Evolutionary conservation across 2,888 invertebrate species (phyloP).

Genomic region (Eupithecia insigniata): DNA sequence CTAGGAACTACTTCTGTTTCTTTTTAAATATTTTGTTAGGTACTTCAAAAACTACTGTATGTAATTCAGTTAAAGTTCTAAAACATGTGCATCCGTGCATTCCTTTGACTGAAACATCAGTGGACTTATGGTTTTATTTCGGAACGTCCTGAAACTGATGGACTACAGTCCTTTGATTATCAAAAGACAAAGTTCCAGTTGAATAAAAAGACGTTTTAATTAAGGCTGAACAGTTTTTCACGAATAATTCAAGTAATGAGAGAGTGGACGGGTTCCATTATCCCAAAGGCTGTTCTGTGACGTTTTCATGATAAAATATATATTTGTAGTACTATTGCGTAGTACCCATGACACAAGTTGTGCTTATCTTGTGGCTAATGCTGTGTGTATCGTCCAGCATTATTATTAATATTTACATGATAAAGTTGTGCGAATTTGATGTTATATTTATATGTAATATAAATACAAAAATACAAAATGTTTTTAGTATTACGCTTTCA

Average conservation of each 20-base stretch:
- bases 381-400: background rate
- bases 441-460: too few species aligned
- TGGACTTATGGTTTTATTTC: background rate
- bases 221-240: conserved; percentile 35
- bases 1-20: background rate
- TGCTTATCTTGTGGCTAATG: background rate
- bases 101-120: background rate
- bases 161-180: background rate
- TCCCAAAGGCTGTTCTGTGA: background rate
- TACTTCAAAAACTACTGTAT: background rate
- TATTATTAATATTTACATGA: too few species aligned
- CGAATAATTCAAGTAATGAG: background rate
- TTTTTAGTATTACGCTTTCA: too few species aligned
- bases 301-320: background rate
- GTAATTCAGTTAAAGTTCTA: background rate
- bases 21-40: background rate
- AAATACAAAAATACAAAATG: too few species aligned
- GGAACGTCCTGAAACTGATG: background rate
- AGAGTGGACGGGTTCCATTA: background rate
- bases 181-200: conserved; percentile 10
- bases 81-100: background rate
- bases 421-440: too few species aligned
- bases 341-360: background rate
- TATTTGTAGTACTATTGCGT: background rate
- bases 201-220: conserved; percentile 31